Evolutionary conservation across 2,888 invertebrate species (phyloP).

Genomic region (Aphrophora alni): DNA sequence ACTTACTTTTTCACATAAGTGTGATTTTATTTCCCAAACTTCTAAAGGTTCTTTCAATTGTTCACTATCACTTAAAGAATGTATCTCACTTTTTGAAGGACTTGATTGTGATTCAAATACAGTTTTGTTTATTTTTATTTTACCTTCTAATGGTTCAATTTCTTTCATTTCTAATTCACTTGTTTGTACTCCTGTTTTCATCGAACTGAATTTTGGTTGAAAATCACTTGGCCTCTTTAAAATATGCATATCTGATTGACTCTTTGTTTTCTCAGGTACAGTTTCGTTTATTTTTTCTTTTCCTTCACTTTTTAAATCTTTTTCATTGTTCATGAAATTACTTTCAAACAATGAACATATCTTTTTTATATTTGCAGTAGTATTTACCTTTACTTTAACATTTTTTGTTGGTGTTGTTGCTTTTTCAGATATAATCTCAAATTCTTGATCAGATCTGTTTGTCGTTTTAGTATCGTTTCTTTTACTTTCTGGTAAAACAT

Average conservation of each 20-base stretch:
- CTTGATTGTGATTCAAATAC: not conserved
- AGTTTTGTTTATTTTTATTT: not conserved
- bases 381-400: no score
- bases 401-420: not conserved
- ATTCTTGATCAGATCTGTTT: not conserved
- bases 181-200: no score
- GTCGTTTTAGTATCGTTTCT: not conserved
- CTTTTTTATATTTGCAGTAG: not conserved
- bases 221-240: not conserved
- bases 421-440: not conserved
- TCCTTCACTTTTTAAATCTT: not conserved
- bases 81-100: not conserved
- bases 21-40: not conserved
- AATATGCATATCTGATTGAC: not conserved
- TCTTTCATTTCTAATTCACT: not conserved
- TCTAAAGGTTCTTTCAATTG: not conserved
- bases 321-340: not conserved
- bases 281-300: not conserved
- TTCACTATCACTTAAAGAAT: not conserved
- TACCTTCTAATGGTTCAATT: not conserved
- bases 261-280: not conserved
- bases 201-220: not conserved
- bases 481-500: not conserved
- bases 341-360: not conserved
- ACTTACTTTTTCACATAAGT: no score